Evolutionary conservation across 2,888 invertebrate species (phyloP).

Genomic region (Lymantria dispar): DNA sequence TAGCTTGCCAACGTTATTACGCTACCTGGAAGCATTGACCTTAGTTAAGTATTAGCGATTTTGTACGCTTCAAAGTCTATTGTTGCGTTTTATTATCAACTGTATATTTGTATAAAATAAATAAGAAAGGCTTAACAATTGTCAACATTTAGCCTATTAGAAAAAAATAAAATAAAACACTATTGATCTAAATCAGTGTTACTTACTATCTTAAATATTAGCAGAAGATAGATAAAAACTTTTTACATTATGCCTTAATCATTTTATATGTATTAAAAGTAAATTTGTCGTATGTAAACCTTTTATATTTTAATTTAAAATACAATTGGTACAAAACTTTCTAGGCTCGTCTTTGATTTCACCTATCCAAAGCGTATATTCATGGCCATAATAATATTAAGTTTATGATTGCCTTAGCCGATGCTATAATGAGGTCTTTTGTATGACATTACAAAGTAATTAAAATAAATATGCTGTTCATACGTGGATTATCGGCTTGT

Average conservation of each 20-base stretch:
- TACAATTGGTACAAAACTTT: slow-evolving; percentile 18
- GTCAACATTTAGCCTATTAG: too few species aligned
- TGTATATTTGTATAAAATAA: background rate
- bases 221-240: too few species aligned
- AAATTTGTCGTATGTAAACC: too few species aligned
- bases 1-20: background rate
- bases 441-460: slow-evolving; percentile 38
- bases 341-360: slow-evolving; percentile 34
- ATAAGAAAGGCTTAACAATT: too few species aligned
- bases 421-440: slow-evolving; percentile 44
- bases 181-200: too few species aligned
- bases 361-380: slow-evolving; percentile 24
- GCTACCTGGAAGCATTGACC: background rate
- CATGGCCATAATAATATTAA: slow-evolving; percentile 31
- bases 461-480: slow-evolving; percentile 28
- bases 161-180: too few species aligned
- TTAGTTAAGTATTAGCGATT: background rate
- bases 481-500: slow-evolving; percentile 41
- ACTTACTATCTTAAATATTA: too few species aligned
- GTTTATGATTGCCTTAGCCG: slow-evolving; percentile 37
- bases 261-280: too few species aligned
- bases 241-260: too few species aligned
- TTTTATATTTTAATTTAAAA: too few species aligned
- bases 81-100: background rate
- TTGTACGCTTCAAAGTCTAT: background rate